Base-by-base conservation (phyloP, 2,797 vertebrate genomes). In the Columba guinea region DNA sequence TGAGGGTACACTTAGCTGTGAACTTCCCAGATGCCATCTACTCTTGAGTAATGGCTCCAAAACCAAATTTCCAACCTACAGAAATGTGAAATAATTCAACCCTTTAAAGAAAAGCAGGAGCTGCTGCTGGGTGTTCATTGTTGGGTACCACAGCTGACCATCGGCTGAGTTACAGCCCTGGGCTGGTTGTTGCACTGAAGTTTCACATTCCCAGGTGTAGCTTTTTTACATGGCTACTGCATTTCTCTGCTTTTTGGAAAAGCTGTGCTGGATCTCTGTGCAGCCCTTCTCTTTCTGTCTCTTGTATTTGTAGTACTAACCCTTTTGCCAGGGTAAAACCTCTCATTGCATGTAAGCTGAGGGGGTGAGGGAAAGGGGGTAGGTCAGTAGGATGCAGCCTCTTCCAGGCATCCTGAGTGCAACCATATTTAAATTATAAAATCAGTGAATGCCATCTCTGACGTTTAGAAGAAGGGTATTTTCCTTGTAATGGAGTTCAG, bases 1-100 rank as follows among this genome's bases (percentile, higher is more conserved):
- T 89, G 16, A 68, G 89, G 79, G 62, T 94, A 94, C 56, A 27
- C 64, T 65, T 85, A 88, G 26, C 68, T 89, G 84, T 87, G 78
- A 87, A 74, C 44, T 92, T 81, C 71, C 46, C 71, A 65, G 68
- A 71, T 78, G 71, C 56, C 64, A 58, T 21, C 55, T 32, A 63
- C 63, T 84, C 56, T 53, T 52, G 70, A 95, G 56, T 83, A 70
- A 56, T 70, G 44, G 63, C 22, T 63, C 0, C 9, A 6, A 73
- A 87, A 95, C 93, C 65, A 74, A 93, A 90, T 56, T 79, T 32
- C 56, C 76, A 23, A 60, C 32, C 67, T 84, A 62, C 28, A 79
- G 77, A 74, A 79, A 87, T 63, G 37, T 37, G 35, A 26, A 69
- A n/a, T 41, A 79, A 74, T 82, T 70, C 77, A 89, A 65, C 11